Percentiles rank a stretch among this genome's conserved stretches.
phyloP scores from a whole-genome alignment of 2,888 invertebrate genomes.

The Agonopterix alstromeriana region DNA sequence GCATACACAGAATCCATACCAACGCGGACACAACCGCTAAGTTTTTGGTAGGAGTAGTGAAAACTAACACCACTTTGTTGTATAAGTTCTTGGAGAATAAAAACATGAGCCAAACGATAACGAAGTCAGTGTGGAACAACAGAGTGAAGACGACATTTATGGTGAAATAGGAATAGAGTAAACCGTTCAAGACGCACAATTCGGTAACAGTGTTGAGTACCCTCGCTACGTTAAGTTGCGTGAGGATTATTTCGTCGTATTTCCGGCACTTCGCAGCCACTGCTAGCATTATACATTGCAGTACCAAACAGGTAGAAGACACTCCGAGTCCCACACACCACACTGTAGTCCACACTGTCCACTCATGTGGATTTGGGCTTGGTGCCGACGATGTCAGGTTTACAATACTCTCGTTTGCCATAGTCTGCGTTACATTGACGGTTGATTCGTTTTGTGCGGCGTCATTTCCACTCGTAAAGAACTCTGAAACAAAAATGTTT shows the following conservation, averaged over 20 bases:
- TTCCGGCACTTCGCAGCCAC: conserved; percentile 34
- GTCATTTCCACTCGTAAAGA: too few species aligned
- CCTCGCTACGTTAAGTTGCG: conserved; percentile 41
- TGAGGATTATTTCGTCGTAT: conserved; percentile 42
- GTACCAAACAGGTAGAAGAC: conserved; percentile 29
- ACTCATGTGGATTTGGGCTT: too few species aligned
- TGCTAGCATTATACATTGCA: conserved; percentile 28
- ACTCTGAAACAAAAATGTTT: too few species aligned
- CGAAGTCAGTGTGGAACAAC: conserved; percentile 41
- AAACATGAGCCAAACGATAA: conserved; percentile 46
- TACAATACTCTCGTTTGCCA: too few species aligned
- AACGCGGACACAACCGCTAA: conserved; percentile 21
- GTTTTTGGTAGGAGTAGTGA: conserved; percentile 23
- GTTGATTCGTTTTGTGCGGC: too few species aligned
- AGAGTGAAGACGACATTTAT: conserved; percentile 17
- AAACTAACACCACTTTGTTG: conserved; percentile 47
- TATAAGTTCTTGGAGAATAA: conserved; percentile 51
- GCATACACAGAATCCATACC: conserved; percentile 35
- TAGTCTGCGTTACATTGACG: too few species aligned
- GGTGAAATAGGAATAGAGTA: too few species aligned
- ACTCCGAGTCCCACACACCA: conserved; percentile 37
- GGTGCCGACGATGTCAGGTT: too few species aligned
- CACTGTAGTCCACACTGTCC: background rate
- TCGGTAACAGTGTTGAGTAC: conserved; percentile 36
- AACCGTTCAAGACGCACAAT: conserved; percentile 15